Evolutionary conservation across 2,113 vertebrate genomes (phyloP).

Genomic region (Heterotilapia buettikoferi): DNA sequence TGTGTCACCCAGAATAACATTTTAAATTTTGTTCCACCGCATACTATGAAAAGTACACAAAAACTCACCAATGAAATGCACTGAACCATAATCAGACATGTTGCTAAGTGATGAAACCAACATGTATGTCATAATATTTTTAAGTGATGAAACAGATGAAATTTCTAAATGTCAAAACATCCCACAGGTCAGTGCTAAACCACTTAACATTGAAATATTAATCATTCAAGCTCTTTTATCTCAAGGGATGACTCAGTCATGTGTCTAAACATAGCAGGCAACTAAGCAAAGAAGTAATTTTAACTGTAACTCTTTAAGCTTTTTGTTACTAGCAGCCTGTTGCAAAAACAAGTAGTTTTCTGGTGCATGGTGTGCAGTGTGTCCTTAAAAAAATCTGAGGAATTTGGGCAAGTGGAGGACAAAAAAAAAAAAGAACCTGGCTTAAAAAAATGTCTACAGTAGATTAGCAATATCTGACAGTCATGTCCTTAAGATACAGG

Average conservation of each 20-base stretch:
- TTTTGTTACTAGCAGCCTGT: neutral
- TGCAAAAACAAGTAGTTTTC: neutral
- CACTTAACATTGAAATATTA: neutral
- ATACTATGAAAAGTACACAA: neutral
- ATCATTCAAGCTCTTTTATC: neutral
- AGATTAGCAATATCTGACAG: neutral
- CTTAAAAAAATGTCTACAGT: neutral
- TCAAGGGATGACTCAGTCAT: neutral
- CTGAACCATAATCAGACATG: neutral
- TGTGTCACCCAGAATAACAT: neutral
- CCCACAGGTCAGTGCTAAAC: neutral
- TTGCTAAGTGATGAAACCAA: neutral
- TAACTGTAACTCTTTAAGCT: neutral
- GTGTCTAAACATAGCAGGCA: neutral
- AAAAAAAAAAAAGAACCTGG: neutral
- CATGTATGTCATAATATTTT: neutral
- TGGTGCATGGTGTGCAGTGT: neutral
- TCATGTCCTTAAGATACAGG: neutral
- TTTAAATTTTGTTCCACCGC: neutral
- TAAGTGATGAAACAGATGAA: neutral
- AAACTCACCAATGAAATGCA: neutral
- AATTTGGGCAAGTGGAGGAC: neutral
- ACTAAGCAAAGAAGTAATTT: neutral
- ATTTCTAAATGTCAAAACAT: neutral
- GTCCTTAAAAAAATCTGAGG: neutral